A percentile compares a stretch with the other conserved stretches of the same genome.
phyloP scores from a whole-genome alignment of 2,113 vertebrate genomes.

The Chinchilla lanigera region DNA sequence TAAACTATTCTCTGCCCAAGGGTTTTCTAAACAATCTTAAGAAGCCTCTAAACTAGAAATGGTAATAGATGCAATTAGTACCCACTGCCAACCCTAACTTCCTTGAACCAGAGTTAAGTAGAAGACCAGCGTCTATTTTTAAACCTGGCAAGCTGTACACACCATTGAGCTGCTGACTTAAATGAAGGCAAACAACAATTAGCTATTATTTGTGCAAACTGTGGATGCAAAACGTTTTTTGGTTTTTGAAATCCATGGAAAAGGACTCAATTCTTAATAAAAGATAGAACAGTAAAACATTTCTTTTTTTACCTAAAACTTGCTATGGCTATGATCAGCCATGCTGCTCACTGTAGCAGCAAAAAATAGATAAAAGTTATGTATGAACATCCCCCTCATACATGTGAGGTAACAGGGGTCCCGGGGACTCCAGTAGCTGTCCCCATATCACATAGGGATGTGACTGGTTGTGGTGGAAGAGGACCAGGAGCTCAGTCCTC shows the following conservation, averaged over 20 bases:
- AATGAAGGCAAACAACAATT: conserved; percentile 9
- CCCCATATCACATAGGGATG: not conserved
- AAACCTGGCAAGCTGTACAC: not conserved
- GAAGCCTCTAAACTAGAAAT: conserved; percentile 50
- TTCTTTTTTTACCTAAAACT: not conserved
- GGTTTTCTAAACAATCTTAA: conserved; percentile 55
- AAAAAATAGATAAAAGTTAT: not conserved
- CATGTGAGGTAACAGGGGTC: not conserved
- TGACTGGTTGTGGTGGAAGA: not conserved
- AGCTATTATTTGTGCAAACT: not conserved
- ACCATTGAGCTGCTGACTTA: conserved; percentile 20
- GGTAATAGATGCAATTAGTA: not conserved
- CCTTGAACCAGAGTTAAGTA: conserved; percentile 39
- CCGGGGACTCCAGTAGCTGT: not conserved
- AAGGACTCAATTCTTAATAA: not conserved
- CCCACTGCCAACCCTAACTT: conserved; percentile 54
- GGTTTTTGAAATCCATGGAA: not conserved
- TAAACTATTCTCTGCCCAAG: conserved; percentile 53
- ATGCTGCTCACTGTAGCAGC: not conserved
- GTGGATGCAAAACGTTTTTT: not conserved
- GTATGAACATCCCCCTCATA: not conserved
- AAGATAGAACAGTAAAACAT: not conserved
- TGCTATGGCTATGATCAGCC: not conserved
- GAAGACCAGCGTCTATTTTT: conserved; percentile 67
- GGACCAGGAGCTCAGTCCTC: not conserved